Conservation (phyloP, 2,888 invertebrate genomes). For the Monochamus alternatus region DNA sequence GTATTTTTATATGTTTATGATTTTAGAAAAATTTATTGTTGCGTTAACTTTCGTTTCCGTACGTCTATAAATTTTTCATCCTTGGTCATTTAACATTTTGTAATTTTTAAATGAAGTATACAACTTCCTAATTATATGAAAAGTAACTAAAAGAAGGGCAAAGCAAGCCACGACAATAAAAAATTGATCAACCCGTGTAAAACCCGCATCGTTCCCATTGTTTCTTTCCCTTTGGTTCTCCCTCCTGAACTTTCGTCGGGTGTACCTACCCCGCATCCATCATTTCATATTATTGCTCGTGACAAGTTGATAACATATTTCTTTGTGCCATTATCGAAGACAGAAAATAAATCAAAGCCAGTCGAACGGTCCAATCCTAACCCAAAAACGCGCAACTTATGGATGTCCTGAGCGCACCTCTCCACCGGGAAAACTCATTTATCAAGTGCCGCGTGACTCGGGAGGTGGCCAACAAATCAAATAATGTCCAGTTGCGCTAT, state of each 20-base stretch:
- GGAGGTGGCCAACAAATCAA: slow-evolving; percentile 25
- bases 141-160: too few relatives aligned
- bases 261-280: slow-evolving; percentile 15
- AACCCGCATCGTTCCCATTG: too few relatives aligned
- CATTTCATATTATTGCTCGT: slow-evolving; percentile 42
- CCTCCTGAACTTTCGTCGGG: neutral
- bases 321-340: slow-evolving; percentile 51
- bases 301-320: slow-evolving; percentile 57
- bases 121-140: too few relatives aligned
- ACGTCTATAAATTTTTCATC: too few relatives aligned
- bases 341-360: slow-evolving; percentile 50
- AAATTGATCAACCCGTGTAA: too few relatives aligned
- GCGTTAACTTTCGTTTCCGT: too few relatives aligned
- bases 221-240: neutral
- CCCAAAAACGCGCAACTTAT: slow-evolving; percentile 28
- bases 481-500: slow-evolving; percentile 4
- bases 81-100: too few relatives aligned
- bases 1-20: too few relatives aligned
- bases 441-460: slow-evolving; percentile 18
- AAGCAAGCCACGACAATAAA: too few relatives aligned
- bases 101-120: too few relatives aligned
- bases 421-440: slow-evolving; percentile 8
- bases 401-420: slow-evolving; percentile 10
- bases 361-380: neutral
- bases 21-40: too few relatives aligned